Evolutionary conservation across 2,113 vertebrate species (phyloP), one percentile per base, ranked within the genome.

Genomic region (Melanerpes aurifrons): DNA sequence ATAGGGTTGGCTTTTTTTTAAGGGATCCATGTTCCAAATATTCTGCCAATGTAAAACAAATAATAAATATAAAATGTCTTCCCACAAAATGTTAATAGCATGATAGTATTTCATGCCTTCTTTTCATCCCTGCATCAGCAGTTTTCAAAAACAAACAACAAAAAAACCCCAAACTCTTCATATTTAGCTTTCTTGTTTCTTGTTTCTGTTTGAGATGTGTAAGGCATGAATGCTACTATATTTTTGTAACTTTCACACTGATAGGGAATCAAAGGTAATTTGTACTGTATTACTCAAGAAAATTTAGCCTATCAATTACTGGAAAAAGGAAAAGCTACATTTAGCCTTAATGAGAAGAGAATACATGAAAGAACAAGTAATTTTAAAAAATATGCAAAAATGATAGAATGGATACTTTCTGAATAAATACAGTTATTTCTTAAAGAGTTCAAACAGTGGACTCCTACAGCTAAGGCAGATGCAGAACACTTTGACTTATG

Each of bases 241-340:
- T 73, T 91, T 89, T 83, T 71, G 50, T 82, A 96, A 67, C 10
- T 40, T 96, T 96, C 73, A 5, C 8, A 4, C 22, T 72, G 37
- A 50, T 50, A 82, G 19, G 40, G 80, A 97, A 97, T 67, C 24
- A 94, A 94, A 93, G 82, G 87, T 92, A 89, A 80, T 90, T 76
- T 91, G 40, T 66, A 62, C 21, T 56, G 6, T 93, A 86, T 96
- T 97, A 96, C 96, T 97, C 86, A 96, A 89, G 91, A 94, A 95
- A 97, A 97, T 75, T 25, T n/a, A 86, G 47, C 75, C 71, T 93
- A 95, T n/a, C 59, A 95, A 91, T 96, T 78, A 93, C 80, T 95
- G 95, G 50, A 85, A 83, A 96, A 96, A 69, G 8, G 24, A 95
- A 94, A 94, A 76, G 1, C 1, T 59, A 7, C 35, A 3, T 40